Evolutionary conservation across 1,140 invertebrate species (phyloP), one percentile per base, ranked within the genome.

Genomic region (Bombus confusus): DNA sequence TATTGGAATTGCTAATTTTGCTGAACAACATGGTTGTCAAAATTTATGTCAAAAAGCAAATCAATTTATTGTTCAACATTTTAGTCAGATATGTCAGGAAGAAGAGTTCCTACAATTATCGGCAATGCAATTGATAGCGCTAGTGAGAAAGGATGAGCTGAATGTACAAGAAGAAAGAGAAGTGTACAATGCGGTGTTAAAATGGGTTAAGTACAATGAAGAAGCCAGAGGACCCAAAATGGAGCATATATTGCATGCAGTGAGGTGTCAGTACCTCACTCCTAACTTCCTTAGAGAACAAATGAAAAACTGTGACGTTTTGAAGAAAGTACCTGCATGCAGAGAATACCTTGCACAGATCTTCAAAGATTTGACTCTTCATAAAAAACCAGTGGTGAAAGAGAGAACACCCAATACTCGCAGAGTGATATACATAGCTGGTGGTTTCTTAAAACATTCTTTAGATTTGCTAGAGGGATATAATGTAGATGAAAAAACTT

Each of bases 1-100:
- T 37, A 98, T 99, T 81, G 98, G 98, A 71, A 99, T 99, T 91
- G 97, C 98, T 25, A 98, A 97, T 95, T 99, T 98, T 95, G 98
- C 98, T 1, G 98, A 98, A 93, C 98, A 98, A 92, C 98, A 99
- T 93, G 97, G 98, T 41, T 99, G 98, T 93, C 96, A 96, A 37
- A 97, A 98, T 64, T 95, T 99, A 62, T 97, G 97, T 92, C 96
- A 97, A 86, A 98, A 98, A 95, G 98, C 98, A 5, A 98, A 98
- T 94, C 96, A 97, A 90, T 99, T 98, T 93, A 98, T 99, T 80
- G 97, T 98, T 91, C 97, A 98, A 88, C 97, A 99, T 95, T 99
- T 99, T 93, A 97, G 97, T 84, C 97, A 98, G 95, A 97, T 98
- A 82, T 98, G 98, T 91, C 97, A 98, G 93, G 97, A 98, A 93